Percentiles rank a stretch among this genome's conserved stretches.
These are phyloP conservation scores for Neoaliturus tenellus DNA, from an alignment of 2,888 invertebrate species.

Conservation along the genomic window DNA sequence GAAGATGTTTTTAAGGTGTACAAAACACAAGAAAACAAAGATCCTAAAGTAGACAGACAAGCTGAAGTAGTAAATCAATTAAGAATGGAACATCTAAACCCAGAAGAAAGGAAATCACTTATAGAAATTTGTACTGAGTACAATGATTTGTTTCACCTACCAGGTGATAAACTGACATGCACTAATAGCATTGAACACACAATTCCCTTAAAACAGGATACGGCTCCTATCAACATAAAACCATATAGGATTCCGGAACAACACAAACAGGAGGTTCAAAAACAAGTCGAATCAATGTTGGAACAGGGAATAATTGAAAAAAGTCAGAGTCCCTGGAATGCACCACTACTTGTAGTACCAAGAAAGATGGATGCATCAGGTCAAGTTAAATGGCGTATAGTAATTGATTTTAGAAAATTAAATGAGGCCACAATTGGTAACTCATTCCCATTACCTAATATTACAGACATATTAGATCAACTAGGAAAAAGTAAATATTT, in stretches of 20 bases:
- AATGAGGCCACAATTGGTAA: conserved; percentile 40
- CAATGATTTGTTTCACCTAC: too few species aligned
- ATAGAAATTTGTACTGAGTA: too few species aligned
- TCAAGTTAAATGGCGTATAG: conserved; percentile 15
- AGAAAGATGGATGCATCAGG: not conserved
- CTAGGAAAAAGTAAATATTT: conserved; percentile 39
- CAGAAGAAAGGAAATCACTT: too few species aligned
- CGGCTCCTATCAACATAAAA: not conserved
- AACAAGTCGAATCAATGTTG: conserved; percentile 15
- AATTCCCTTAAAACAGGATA: not conserved
- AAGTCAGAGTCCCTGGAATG: conserved; percentile 11
- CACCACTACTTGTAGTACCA: conserved; percentile 33
- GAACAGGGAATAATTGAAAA: not conserved
- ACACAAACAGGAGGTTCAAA: conserved; percentile 17
- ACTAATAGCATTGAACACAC: not conserved
- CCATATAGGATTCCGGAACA: not conserved
- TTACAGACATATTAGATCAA: conserved; percentile 29
- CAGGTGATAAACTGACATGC: too few species aligned
- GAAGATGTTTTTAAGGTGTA: too few species aligned
- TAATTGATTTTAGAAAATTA: conserved; percentile 31
- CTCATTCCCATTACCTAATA: conserved; percentile 33
- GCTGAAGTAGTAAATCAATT: too few species aligned
- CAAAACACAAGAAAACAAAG: too few species aligned
- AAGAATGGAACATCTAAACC: too few species aligned
- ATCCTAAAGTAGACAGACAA: too few species aligned